These are phyloP conservation scores for Chrysolina oricalcia DNA, from an alignment of 2,888 invertebrate genomes.

Conservation along the genomic window DNA sequence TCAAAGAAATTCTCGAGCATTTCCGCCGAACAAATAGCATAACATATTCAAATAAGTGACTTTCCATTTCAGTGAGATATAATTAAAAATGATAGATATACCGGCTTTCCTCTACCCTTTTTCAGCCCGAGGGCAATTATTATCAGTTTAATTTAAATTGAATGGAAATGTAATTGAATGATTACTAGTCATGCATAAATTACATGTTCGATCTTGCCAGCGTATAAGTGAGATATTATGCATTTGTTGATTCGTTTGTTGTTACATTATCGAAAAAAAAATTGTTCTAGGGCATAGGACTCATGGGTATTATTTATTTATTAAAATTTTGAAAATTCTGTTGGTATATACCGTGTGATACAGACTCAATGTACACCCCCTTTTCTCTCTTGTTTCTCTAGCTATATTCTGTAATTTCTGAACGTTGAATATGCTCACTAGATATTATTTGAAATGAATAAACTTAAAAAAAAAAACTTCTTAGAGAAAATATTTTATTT, in stretches of 20 bases:
- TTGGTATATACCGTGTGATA: too few species aligned
- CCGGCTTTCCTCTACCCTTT: constrained; percentile 47
- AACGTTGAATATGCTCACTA: too few species aligned
- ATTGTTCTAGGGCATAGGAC: neutral
- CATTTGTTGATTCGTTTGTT: constrained; percentile 9
- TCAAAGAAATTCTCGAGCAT: constrained; percentile 20
- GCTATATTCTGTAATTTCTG: too few species aligned
- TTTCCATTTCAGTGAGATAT: constrained; percentile 52
- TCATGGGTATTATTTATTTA: too few species aligned
- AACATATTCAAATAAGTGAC: constrained; percentile 48
- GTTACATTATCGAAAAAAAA: neutral
- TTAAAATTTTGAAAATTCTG: too few species aligned
- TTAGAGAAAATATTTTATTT: too few species aligned
- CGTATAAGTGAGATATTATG: constrained; percentile 16
- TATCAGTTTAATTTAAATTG: constrained; percentile 40
- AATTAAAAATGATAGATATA: constrained; percentile 54
- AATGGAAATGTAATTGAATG: constrained; percentile 38
- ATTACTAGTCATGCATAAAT: constrained; percentile 33
- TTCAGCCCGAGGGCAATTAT: constrained; percentile 33
- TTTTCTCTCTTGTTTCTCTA: too few species aligned
- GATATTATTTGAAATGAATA: too few species aligned
- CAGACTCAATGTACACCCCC: too few species aligned
- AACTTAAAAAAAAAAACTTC: too few species aligned
- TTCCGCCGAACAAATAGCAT: constrained; percentile 50
- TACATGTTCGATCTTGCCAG: neutral